These are phyloP conservation scores for Tenthredo amoena DNA, from an alignment of 2,888 invertebrate genomes.

Conservation along the genomic window DNA sequence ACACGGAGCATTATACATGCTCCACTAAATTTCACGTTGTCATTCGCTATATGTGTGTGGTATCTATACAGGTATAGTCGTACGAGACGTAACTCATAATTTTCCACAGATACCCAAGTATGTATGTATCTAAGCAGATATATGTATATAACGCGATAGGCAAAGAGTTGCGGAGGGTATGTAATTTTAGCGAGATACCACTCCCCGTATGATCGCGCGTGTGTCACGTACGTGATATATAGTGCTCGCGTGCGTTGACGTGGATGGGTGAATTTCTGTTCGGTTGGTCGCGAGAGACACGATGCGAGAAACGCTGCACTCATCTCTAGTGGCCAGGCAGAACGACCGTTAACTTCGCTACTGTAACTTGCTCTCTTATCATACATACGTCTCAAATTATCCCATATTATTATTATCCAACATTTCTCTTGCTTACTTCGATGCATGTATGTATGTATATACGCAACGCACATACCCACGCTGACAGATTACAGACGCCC, in stretches of 20 bases:
- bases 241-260: conserved; percentile 41
- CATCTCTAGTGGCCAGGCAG: conserved; percentile 75
- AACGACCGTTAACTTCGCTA: conserved; percentile 72
- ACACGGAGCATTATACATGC: conserved; percentile 58
- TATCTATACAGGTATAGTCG: background rate
- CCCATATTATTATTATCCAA: conserved; percentile 17
- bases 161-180: conserved; percentile 9
- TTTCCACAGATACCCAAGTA: conserved; percentile 59
- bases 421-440: background rate
- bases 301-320: conserved; percentile 75
- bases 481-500: background rate
- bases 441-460: background rate
- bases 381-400: conserved; percentile 10
- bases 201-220: conserved; percentile 43
- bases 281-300: conserved; percentile 59
- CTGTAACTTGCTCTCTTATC: conserved; percentile 37
- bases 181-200: conserved; percentile 42
- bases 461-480: background rate
- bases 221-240: conserved; percentile 24
- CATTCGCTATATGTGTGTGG: background rate
- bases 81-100: conserved; percentile 65
- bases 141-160: background rate
- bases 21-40: conserved; percentile 60
- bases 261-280: conserved; percentile 47
- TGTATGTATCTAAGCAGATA: background rate